A percentile compares a stretch with the other conserved stretches of the same genome.
Conservation (phyloP, 2,113 vertebrate species). For the Chaenocephalus aceratus region DNA sequence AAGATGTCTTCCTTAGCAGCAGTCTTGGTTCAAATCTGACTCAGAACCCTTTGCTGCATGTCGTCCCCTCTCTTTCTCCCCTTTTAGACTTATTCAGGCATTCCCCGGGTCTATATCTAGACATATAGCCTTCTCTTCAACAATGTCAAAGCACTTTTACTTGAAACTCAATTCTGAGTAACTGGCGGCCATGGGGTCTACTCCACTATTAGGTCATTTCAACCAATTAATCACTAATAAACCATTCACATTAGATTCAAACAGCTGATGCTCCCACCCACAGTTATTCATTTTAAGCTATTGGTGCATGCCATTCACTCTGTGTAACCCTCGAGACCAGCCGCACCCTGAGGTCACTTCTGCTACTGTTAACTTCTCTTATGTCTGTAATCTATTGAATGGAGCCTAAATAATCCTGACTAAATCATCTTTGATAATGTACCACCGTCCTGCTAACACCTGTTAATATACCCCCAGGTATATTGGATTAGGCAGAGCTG, state of each 20-base stretch:
- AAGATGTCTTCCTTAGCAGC: no score
- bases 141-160: not conserved
- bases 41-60: no score
- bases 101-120: no score
- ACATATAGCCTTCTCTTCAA: no score
- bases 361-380: constrained; percentile 16
- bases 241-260: not conserved
- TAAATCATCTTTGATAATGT: constrained; percentile 3
- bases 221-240: not conserved
- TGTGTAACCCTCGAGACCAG: not conserved
- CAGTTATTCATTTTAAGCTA: not conserved
- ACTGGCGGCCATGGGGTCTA: not conserved
- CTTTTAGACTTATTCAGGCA: no score
- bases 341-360: not conserved
- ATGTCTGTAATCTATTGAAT: constrained; percentile 11
- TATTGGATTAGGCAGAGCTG: not conserved
- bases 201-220: constrained; percentile 1
- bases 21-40: no score
- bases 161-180: not conserved
- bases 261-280: not conserved
- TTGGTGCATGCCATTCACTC: constrained; percentile 6
- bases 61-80: no score
- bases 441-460: not conserved
- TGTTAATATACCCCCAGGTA: not conserved
- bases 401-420: constrained; percentile 9